Evolutionary conservation across 1,140 invertebrate genomes (phyloP).

Genomic region (Brachionus manjavacas): DNA sequence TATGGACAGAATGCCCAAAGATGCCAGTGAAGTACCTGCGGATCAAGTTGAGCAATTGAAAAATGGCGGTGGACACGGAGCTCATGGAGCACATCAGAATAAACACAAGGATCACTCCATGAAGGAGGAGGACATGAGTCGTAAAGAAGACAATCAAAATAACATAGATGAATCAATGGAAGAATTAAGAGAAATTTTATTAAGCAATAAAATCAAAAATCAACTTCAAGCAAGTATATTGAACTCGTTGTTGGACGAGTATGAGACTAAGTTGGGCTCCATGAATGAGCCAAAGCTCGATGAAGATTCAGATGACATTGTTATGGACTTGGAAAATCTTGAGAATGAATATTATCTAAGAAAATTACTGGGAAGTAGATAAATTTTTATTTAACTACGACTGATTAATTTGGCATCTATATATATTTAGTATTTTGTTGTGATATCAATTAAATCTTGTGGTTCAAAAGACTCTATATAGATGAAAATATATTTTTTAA

Average conservation of each 20-base stretch:
- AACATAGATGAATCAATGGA: background rate
- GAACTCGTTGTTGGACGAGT: background rate
- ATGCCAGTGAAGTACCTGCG: conserved; percentile 15
- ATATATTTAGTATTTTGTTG: background rate
- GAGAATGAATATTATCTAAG: conserved; percentile 34
- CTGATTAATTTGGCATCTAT: background rate
- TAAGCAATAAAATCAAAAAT: conserved; percentile 21
- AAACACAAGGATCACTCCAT: background rate
- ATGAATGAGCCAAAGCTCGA: background rate
- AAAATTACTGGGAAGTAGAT: conserved; percentile 2
- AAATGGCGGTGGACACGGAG: background rate
- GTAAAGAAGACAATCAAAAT: background rate
- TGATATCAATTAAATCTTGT: background rate
- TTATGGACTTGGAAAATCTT: background rate
- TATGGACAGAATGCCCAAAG: background rate
- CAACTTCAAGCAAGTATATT: background rate
- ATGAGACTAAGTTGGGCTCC: background rate
- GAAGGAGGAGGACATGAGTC: background rate
- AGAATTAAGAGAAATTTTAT: conserved; percentile 10
- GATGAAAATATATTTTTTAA: background rate
- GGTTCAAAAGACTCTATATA: background rate
- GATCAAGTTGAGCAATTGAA: background rate
- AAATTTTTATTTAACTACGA: background rate
- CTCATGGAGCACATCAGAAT: background rate
- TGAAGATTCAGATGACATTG: background rate